A percentile compares a stretch with the other conserved stretches of the same genome.
Conservation (phyloP, 2,888 invertebrate genomes). For the Tenthredo amoena region DNA sequence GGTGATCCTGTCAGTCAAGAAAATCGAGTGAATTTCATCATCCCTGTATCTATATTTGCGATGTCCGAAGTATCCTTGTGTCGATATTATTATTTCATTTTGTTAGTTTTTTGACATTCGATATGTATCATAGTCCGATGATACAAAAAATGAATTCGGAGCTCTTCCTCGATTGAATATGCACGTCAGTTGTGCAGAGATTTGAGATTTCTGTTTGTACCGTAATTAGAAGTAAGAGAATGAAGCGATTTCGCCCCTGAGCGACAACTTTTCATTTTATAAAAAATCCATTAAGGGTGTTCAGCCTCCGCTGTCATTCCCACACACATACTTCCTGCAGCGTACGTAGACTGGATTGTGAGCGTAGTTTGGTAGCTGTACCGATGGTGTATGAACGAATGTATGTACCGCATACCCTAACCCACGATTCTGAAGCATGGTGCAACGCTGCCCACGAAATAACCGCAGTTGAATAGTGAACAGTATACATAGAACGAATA, state of each 20-base stretch:
- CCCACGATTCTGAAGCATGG: constrained; percentile 4
- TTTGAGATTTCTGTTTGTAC: not conserved
- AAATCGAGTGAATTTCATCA: not conserved
- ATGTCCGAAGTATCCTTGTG: not conserved
- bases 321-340: not conserved
- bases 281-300: constrained; percentile 1
- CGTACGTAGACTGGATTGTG: constrained; percentile 13
- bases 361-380: not conserved
- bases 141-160: not conserved
- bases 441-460: constrained; percentile 24
- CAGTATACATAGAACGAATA: constrained; percentile 17
- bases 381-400: not conserved
- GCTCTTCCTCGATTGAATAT: not conserved
- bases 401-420: constrained; percentile 1
- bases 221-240: not conserved
- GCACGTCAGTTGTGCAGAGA: not conserved
- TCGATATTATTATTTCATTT: not conserved
- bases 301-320: not conserved
- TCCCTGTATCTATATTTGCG: not conserved
- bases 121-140: not conserved
- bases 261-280: not conserved
- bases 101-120: not conserved
- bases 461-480: constrained; percentile 34
- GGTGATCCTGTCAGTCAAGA: not conserved
- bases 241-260: not conserved